phyloP scores from a whole-genome alignment of 2,113 vertebrate species.

The Limanda limanda region DNA sequence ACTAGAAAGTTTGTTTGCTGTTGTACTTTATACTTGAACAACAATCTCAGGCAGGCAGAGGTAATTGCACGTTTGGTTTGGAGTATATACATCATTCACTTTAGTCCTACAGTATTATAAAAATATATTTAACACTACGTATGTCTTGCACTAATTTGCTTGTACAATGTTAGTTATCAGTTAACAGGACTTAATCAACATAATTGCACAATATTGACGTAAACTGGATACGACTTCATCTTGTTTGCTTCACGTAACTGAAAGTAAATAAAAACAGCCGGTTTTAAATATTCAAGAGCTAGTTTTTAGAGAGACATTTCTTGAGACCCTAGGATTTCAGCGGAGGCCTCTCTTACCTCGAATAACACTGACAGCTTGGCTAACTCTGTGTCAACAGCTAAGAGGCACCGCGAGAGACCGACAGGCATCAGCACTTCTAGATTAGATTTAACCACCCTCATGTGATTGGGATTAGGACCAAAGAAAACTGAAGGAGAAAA shows the following conservation, averaged over 20 bases:
- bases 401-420: not conserved
- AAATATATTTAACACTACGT: conserved; percentile 15
- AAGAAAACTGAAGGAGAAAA: not conserved
- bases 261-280: conserved; percentile 11
- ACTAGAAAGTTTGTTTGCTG: not conserved
- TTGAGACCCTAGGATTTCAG: not conserved
- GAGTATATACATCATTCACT: conserved; percentile 17
- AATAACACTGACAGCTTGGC: conserved; percentile 19
- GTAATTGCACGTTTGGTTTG: conserved; percentile 49
- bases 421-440: not conserved
- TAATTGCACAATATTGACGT: too few relatives aligned
- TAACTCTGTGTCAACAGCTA: not conserved
- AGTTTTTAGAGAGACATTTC: conserved; percentile 28
- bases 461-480: conserved; percentile 1
- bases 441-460: not conserved
- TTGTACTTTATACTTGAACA: conserved; percentile 11
- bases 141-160: conserved; percentile 31
- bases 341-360: not conserved
- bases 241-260: conserved; percentile 10
- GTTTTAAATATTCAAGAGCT: conserved; percentile 11
- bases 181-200: not conserved
- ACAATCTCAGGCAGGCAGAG: conserved; percentile 29
- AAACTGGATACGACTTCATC: too few relatives aligned
- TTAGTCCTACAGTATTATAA: not conserved
- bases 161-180: conserved; percentile 4